Evolutionary conservation across 2,888 invertebrate species (phyloP).

Genomic region (Tachina grossa): DNA sequence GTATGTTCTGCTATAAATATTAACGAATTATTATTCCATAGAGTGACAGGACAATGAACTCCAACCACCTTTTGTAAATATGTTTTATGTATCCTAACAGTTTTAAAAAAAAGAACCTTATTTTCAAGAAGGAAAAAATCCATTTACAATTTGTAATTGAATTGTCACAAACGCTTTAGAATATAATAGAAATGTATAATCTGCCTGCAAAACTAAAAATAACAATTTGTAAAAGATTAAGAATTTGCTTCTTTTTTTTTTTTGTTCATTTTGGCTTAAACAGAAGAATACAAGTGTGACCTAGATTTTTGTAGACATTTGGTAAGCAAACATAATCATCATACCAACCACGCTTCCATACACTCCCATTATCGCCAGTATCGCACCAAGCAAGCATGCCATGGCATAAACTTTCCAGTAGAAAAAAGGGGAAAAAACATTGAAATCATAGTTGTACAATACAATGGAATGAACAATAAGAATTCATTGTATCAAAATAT

Average conservation of each 20-base stretch:
- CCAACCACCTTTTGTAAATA: background rate
- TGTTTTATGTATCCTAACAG: background rate
- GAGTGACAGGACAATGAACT: slow-evolving; percentile 43
- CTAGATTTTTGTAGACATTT: slow-evolving; percentile 67
- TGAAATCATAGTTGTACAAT: slow-evolving; percentile 41
- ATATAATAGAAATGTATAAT: slow-evolving; percentile 59
- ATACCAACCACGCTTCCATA: slow-evolving; percentile 13
- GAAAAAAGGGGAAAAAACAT: background rate
- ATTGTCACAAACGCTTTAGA: slow-evolving; percentile 58
- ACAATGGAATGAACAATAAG: slow-evolving; percentile 52
- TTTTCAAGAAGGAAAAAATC: background rate
- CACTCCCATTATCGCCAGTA: background rate
- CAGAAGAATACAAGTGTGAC: slow-evolving; percentile 62
- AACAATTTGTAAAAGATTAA: slow-evolving; percentile 69
- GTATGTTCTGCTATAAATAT: background rate
- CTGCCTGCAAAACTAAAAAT: slow-evolving; percentile 51
- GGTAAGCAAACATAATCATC: slow-evolving; percentile 53
- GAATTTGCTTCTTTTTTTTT: slow-evolving; percentile 23
- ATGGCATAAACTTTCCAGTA: slow-evolving; percentile 27
- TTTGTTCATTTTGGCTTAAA: background rate
- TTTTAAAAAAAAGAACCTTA: background rate
- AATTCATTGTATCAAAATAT: slow-evolving; percentile 53
- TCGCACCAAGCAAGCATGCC: slow-evolving; percentile 10
- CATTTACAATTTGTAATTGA: slow-evolving; percentile 62
- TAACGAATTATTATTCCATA: background rate